Percentiles rank a stretch among this genome's conserved stretches.
Evolutionary conservation across 2,797 vertebrate genomes (phyloP).

Genomic region (Champsocephalus gunnari): DNA sequence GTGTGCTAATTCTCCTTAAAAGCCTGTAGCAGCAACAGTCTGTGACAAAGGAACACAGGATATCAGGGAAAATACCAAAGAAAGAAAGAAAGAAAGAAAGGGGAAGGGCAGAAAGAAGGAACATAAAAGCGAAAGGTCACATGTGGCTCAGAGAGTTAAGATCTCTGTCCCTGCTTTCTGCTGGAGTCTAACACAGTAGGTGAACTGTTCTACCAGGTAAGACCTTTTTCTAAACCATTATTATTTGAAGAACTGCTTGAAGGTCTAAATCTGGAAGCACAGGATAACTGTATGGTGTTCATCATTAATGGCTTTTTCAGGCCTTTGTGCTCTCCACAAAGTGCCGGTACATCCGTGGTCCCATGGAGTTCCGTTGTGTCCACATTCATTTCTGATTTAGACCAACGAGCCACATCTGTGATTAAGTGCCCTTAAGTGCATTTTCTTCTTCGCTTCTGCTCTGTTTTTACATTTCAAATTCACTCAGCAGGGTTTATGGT

Average conservation of each 20-base stretch:
- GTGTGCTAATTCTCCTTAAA: slow-evolving; percentile 73
- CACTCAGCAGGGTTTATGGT: slow-evolving; percentile 43
- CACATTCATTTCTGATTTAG: slow-evolving; percentile 55
- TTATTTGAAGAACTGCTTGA: slow-evolving; percentile 57
- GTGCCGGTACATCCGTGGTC: slow-evolving; percentile 7
- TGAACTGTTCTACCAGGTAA: slow-evolving; percentile 45
- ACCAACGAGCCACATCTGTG: slow-evolving; percentile 50
- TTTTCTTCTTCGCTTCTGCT: slow-evolving; percentile 41
- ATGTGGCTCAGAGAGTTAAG: slow-evolving; percentile 59
- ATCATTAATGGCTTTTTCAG: slow-evolving; percentile 45
- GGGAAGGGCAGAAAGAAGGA: slow-evolving; percentile 20
- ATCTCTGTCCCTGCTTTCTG: slow-evolving; percentile 40
- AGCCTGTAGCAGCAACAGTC: slow-evolving; percentile 55
- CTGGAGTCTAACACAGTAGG: slow-evolving; percentile 43
- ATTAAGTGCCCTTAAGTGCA: slow-evolving; percentile 62
- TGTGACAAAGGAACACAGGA: slow-evolving; percentile 62
- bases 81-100: slow-evolving; percentile 7
- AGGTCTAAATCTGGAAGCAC: slow-evolving; percentile 46
- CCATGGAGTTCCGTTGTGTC: slow-evolving; percentile 24
- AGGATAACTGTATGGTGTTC: slow-evolving; percentile 26
- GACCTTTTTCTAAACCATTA: slow-evolving; percentile 47
- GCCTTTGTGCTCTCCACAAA: slow-evolving; percentile 36
- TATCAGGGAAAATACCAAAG: slow-evolving; percentile 43
- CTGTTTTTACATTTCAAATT: slow-evolving; percentile 57
- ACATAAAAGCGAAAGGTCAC: slow-evolving; percentile 71